Evolutionary conservation across 2,113 vertebrate species (phyloP), one percentile per base, ranked within the genome.

Genomic region (Oreochromis tanganicae): DNA sequence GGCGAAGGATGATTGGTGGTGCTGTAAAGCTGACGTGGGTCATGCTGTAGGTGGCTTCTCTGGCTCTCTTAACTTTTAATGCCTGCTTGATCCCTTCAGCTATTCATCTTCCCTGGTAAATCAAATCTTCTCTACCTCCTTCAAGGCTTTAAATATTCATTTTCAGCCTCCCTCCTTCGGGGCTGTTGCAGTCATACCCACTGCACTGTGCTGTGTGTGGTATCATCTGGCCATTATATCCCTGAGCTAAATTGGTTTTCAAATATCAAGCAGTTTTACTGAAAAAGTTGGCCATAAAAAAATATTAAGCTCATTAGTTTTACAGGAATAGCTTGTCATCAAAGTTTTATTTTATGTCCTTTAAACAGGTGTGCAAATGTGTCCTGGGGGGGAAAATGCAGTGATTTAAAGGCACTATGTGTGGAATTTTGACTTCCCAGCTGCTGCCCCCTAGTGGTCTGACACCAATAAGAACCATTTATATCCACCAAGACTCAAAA

Each of bases 141-240:
- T 61, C 13, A 63, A 24, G 5, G 29, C 19, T 82, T 52, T 66
- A 46, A 2, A 46, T 41, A 59, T 41, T 81, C 36, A 57, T 41
- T 78, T 73, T 78, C 6, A 78, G 17, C 16, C 43, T 78, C 24
- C 4, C 41, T 13, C 27, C 71, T 50, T 32, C 2, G 9, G 24
- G 24, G 4, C 46, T 75, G 14, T 27, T 27, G 9, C 43, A 50
- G 46, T 78, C 6, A 32, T 8, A n/a, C 5, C 46, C 27, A 32
- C 0, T 78, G 71, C 1, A 0, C 24, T 50, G 3, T 48, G 16
- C 0, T 78, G 38, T 73, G 5, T 73, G 41, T 46, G 41, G 38
- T 24, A 43, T 71, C n/a, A 43, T 16, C 66, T 27, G 38, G 38
- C 66, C 21, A 16, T 43, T 43, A 73, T 24, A 27, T 46, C 2